phyloP scores from a whole-genome alignment of 2,888 invertebrate genomes.

The Leucania comma region DNA sequence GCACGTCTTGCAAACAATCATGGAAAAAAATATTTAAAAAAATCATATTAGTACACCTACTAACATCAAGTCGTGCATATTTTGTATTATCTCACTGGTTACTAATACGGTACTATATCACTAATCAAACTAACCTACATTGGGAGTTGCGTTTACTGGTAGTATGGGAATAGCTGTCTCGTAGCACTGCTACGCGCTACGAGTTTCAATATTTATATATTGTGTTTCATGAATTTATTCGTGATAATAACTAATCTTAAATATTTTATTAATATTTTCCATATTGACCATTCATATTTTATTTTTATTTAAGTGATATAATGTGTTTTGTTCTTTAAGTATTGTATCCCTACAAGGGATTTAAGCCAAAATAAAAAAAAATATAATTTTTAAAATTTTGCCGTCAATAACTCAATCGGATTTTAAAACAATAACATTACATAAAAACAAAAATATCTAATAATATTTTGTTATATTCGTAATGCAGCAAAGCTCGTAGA shows the following conservation, averaged over 20 bases:
- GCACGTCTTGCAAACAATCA: conserved; percentile 7
- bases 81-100: conserved; percentile 4
- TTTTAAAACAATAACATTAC: background rate
- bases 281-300: background rate
- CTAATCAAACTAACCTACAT: conserved; percentile 53
- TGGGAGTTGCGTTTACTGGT: conserved; percentile 15
- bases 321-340: background rate
- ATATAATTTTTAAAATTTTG: background rate
- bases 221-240: background rate
- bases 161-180: conserved; percentile 27
- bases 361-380: background rate
- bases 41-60: conserved; percentile 4
- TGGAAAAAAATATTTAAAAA: background rate
- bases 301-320: background rate
- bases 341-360: background rate
- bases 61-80: conserved; percentile 27
- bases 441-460: background rate
- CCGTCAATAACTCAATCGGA: background rate
- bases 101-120: conserved; percentile 36
- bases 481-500: conserved; percentile 34
- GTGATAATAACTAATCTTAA: background rate
- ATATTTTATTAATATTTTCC: background rate
- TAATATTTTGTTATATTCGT: background rate
- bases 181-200: conserved; percentile 72
- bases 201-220: conserved; percentile 11